Evolutionary conservation across 2,797 vertebrate genomes (phyloP).

Genomic region (Spheniscus humboldti): DNA sequence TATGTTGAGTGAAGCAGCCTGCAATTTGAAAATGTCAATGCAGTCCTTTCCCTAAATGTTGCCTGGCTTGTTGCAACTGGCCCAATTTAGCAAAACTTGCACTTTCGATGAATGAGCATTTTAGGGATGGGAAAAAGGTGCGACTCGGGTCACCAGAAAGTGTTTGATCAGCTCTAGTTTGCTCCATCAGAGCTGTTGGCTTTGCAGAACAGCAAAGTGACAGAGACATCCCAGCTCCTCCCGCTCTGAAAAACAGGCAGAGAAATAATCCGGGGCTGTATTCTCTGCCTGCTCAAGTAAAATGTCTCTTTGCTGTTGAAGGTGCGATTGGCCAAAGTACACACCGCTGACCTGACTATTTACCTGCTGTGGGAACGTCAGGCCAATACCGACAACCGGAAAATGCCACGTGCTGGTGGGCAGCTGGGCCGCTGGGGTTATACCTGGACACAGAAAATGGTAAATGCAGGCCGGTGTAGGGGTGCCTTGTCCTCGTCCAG

Average conservation of each 20-base stretch:
- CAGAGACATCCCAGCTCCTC: not conserved
- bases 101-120: not conserved
- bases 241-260: not conserved
- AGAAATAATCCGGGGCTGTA: not conserved
- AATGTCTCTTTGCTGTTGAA: not conserved
- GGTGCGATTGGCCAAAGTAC: not conserved
- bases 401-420: not conserved
- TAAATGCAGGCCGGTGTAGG: accelerated
- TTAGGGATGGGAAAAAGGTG: not conserved
- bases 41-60: not conserved
- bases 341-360: not conserved
- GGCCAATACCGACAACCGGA: not conserved
- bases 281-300: not conserved
- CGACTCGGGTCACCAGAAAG: not conserved
- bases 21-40: not conserved
- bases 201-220: not conserved
- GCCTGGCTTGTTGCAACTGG: not conserved
- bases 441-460: not conserved
- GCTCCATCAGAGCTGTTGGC: not conserved
- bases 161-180: not conserved
- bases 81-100: not conserved
- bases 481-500: not conserved
- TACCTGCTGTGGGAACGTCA: not conserved
- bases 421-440: accelerated
- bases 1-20: not conserved